Percentiles rank a stretch among this genome's conserved stretches.
These are phyloP conservation scores for Saxidomus purpurata DNA, from an alignment of 1,140 invertebrate species.

Conservation along the genomic window DNA sequence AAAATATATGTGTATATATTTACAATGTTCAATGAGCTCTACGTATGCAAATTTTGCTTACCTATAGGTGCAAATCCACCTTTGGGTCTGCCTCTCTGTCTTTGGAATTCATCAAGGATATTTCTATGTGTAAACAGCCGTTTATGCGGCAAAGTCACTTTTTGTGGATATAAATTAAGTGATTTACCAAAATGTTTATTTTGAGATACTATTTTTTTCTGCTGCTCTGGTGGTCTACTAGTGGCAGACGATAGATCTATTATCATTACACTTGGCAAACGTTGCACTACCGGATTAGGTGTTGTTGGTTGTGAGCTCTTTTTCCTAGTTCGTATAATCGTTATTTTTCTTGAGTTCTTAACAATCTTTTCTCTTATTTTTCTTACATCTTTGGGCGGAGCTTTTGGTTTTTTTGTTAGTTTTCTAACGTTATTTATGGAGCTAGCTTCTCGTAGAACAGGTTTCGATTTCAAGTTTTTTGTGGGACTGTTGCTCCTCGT, in stretches of 20 bases:
- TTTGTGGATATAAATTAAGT: neutral
- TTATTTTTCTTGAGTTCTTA: neutral
- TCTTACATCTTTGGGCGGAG: neutral
- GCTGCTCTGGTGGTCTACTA: neutral
- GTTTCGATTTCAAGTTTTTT: neutral
- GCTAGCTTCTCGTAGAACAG: neutral
- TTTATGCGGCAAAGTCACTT: slow-evolving; percentile 9
- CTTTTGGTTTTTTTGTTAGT: neutral
- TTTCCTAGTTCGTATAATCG: slow-evolving; percentile 17
- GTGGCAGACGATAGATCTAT: slow-evolving; percentile 48
- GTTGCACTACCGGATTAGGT: neutral
- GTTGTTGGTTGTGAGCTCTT: neutral
- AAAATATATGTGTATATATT: too few relatives aligned
- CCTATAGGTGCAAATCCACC: neutral
- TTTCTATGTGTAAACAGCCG: slow-evolving; percentile 18
- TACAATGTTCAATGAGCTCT: too few relatives aligned
- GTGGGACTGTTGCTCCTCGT: neutral
- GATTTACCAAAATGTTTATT: neutral
- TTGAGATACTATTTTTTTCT: neutral
- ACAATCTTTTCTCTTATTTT: neutral
- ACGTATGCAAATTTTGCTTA: neutral
- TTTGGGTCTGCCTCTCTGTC: neutral
- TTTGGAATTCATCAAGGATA: slow-evolving; percentile 13
- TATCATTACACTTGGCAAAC: slow-evolving; percentile 31
- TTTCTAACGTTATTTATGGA: neutral